phyloP scores from a whole-genome alignment of 2,113 vertebrate genomes.

The Puffinus mauretanicus region DNA sequence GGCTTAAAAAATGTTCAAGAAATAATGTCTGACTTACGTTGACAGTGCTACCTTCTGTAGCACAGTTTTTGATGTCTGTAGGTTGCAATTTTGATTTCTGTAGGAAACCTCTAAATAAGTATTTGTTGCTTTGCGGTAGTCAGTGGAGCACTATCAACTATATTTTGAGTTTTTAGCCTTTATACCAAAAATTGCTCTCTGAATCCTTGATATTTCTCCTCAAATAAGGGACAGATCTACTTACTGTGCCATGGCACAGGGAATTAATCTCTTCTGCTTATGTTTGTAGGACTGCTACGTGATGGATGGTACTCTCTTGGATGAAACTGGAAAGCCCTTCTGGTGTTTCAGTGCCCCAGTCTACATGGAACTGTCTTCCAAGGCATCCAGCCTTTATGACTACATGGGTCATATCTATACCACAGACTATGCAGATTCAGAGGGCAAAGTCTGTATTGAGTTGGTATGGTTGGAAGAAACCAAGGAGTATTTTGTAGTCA shows the following conservation, averaged over 20 bases:
- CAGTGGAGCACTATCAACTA: neutral
- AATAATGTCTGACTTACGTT: neutral
- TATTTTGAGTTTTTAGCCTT: neutral
- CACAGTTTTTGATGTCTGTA: neutral
- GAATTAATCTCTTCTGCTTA: neutral
- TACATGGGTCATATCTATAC: conserved; percentile 62
- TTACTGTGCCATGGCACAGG: neutral
- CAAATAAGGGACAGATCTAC: neutral
- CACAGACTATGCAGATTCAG: conserved; percentile 58
- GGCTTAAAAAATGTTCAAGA: neutral
- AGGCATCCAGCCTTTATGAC: neutral
- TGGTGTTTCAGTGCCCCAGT: conserved; percentile 79
- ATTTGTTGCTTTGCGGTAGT: neutral
- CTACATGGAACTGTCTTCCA: neutral
- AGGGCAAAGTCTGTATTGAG: conserved; percentile 64
- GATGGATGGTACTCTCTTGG: conserved; percentile 75
- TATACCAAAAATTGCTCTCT: neutral
- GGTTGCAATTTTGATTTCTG: neutral
- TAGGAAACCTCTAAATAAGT: neutral
- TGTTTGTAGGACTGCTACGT: conserved; percentile 71
- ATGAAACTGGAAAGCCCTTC: conserved; percentile 71
- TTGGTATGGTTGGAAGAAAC: conserved; percentile 71
- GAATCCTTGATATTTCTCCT: neutral
- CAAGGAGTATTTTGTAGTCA: conserved; percentile 68
- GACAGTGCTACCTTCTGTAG: neutral